A percentile compares a stretch with the other conserved stretches of the same genome.
These are phyloP conservation scores for Drosophila mercatorum DNA, from an alignment of 2,888 invertebrate species.

Conservation along the genomic window DNA sequence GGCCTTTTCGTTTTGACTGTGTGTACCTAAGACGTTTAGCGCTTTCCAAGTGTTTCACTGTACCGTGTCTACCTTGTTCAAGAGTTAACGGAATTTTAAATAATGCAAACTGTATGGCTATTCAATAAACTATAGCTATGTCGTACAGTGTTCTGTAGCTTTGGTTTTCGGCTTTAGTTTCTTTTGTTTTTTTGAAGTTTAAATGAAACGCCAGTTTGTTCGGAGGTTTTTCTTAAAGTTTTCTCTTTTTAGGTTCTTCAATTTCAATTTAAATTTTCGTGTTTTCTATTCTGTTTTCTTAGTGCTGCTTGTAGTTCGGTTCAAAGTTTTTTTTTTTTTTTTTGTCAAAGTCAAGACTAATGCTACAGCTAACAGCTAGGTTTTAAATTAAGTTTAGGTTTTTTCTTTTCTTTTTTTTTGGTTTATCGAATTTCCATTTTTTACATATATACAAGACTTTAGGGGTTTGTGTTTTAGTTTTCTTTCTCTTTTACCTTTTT, in stretches of 20 bases:
- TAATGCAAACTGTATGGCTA: slow-evolving; percentile 62
- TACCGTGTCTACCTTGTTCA: slow-evolving; percentile 61
- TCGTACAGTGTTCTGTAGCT: slow-evolving; percentile 48
- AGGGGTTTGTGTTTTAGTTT: slow-evolving; percentile 32
- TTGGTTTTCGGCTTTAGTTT: slow-evolving; percentile 19
- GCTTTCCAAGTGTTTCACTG: slow-evolving; percentile 74
- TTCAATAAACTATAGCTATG: slow-evolving; percentile 58
- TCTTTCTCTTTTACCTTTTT: slow-evolving; percentile 17
- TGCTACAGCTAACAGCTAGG: slow-evolving; percentile 68
- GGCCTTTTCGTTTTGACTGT: slow-evolving; percentile 48
- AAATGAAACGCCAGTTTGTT: slow-evolving; percentile 81
- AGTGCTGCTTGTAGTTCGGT: slow-evolving; percentile 17
- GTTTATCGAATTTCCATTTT: slow-evolving; percentile 57
- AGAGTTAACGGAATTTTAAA: slow-evolving; percentile 56
- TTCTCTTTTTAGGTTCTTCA: slow-evolving; percentile 18
- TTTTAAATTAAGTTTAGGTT: slow-evolving; percentile 56
- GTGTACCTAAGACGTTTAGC: slow-evolving; percentile 72
- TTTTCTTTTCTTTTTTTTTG: not conserved
- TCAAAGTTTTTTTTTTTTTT: slow-evolving; percentile 10
- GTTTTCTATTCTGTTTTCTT: slow-evolving; percentile 22
- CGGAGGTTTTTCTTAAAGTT: slow-evolving; percentile 72
- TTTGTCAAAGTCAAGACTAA: slow-evolving; percentile 67
- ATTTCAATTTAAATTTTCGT: slow-evolving; percentile 31
- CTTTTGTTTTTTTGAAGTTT: slow-evolving; percentile 52
- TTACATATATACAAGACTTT: slow-evolving; percentile 74